These are phyloP conservation scores for Amblyornis subalaris DNA, from an alignment of 2,113 vertebrate genomes.

Conservation along the genomic window DNA sequence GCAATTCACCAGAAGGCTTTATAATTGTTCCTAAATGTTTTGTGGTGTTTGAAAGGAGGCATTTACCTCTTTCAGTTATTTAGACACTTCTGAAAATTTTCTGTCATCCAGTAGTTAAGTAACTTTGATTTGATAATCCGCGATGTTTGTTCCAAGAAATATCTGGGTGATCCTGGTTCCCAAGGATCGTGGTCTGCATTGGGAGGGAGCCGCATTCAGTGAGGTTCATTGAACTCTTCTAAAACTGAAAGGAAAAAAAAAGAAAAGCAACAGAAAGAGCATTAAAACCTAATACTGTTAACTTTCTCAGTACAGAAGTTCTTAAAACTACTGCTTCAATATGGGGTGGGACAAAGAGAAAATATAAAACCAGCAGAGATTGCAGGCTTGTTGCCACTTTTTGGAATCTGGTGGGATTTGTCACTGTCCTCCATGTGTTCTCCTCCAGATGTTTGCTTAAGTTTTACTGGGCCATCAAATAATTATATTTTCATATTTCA, in stretches of 20 bases:
- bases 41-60: neutral
- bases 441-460: neutral
- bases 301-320: neutral
- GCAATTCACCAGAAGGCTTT: neutral
- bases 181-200: neutral
- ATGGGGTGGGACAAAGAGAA: neutral
- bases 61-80: neutral
- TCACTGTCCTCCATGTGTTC: neutral
- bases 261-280: neutral
- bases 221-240: neutral
- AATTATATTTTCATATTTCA: constrained; percentile 11
- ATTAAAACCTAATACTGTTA: neutral
- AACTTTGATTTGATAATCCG: neutral
- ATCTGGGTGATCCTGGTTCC: neutral
- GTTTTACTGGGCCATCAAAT: neutral
- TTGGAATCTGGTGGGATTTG: neutral
- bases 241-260: neutral
- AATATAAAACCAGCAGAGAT: neutral
- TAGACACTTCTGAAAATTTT: neutral
- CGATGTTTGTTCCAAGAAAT: neutral
- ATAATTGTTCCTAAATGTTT: neutral
- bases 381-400: neutral
- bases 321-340: neutral
- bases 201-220: neutral
- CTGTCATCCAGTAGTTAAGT: neutral